A percentile compares a stretch with the other conserved stretches of the same genome.
Conservation (phyloP, 1,140 invertebrate species). For the Drosophila subpulchrella region DNA sequence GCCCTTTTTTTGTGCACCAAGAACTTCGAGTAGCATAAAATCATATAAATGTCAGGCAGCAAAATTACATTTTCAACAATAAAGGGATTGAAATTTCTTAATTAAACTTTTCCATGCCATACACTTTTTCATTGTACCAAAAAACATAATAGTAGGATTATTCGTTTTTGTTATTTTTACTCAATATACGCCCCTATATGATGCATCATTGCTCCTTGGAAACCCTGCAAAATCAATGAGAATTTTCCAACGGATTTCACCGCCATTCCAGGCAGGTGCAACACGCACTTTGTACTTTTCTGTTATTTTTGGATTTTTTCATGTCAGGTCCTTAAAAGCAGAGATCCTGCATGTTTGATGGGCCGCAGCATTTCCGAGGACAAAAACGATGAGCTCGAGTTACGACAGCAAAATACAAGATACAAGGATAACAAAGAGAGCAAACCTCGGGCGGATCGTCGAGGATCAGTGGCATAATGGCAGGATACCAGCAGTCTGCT, state of each 20-base stretch:
- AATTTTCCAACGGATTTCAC: conserved; percentile 22
- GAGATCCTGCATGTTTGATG: conserved; percentile 14
- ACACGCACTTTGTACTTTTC: conserved; percentile 1
- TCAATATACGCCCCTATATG: conserved; percentile 9
- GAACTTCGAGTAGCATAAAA: background rate
- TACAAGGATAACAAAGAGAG: conserved; percentile 18
- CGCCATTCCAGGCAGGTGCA: conserved; percentile 27
- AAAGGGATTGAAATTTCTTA: background rate
- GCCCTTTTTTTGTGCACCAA: background rate
- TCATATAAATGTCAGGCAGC: background rate
- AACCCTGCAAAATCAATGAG: conserved; percentile 20
- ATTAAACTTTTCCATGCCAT: background rate
- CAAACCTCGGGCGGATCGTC: conserved; percentile 23
- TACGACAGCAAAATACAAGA: conserved; percentile 17
- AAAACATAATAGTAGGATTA: background rate
- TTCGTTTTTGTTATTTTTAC: background rate
- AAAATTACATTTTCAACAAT: conserved; percentile 24
- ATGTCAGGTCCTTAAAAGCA: conserved; percentile 32
- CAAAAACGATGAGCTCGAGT: conserved; percentile 49
- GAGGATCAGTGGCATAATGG: conserved; percentile 33
- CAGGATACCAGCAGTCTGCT: conserved; percentile 35
- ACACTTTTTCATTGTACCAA: background rate
- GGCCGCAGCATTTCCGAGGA: conserved; percentile 9
- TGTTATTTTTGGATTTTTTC: conserved; percentile 13
- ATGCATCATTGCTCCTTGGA: conserved; percentile 28